Base-by-base conservation (phyloP, 2,888 invertebrate species). In the Acrobasis repandana region DNA sequence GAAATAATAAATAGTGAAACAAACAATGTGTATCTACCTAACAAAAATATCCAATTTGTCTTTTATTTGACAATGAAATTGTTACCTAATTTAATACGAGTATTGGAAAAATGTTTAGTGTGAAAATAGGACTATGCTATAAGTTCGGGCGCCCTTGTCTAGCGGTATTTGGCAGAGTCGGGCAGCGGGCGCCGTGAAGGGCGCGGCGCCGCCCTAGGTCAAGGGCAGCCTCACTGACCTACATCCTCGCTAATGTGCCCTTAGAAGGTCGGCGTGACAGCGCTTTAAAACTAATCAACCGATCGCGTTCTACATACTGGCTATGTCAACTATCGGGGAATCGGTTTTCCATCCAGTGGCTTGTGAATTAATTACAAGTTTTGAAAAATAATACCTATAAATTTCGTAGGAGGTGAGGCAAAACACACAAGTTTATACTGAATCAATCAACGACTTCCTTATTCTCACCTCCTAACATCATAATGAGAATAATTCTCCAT, bases 211-310 rank as follows among this genome's bases (percentile, higher is more conserved):
- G 75, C 71, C 81, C 82, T 84, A 83, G 90, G 90, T 90, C 91
- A 90, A 90, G 91, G 91, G 85, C 83, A 72, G 62, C 77, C 83
- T 83, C 76, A 77, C 81, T 88, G 88, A 87, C 88, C 90, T 89
- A 90, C 83, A 89, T 89, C 75, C 73, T 76, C 75, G 73, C 75
- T 83, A 81, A 83, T 83, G 76, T 80, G 80, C 82, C 82, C 80
- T 80, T 65, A 69, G 78, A 83, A 86, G 85, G 86, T 85, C 58
- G 65, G 69, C 66, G 70, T 68, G 70, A 67, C 71, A 75, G 76
- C 68, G 71, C 73, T 77, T 77, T 64, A 71, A 79, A 73, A 72
- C 71, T 76, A 78, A 63, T 77, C 74, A 73, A 76, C 74, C 71
- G 70, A 71, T 75, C 67, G 74, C 71, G 71, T 69, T 43, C 43